These are phyloP conservation scores for Lepilemur septentrionalis DNA, from an alignment of 2,797 vertebrate genomes.

Conservation along the genomic window DNA sequence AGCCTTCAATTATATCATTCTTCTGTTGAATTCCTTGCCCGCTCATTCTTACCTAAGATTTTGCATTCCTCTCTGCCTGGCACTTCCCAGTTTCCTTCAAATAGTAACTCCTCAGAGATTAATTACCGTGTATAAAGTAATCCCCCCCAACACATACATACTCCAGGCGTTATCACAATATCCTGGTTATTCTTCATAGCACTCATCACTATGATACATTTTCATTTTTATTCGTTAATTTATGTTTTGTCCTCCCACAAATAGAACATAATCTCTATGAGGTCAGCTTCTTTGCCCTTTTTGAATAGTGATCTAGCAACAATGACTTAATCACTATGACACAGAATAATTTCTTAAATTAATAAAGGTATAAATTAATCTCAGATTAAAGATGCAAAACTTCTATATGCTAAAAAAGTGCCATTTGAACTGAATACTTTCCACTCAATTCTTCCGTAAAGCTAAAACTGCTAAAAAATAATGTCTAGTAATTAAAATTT, in stretches of 20 bases:
- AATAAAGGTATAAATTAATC: not conserved
- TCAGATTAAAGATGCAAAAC: not conserved
- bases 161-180: not conserved
- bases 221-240: not conserved
- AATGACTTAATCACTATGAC: not conserved
- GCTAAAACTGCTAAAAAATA: not conserved
- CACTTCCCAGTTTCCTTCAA: not conserved
- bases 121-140: not conserved
- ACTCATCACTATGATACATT: not conserved
- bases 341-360: not conserved
- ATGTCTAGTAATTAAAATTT: not conserved
- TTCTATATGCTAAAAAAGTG: not conserved
- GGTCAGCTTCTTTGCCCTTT: not conserved
- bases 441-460: not conserved
- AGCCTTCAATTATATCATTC: not conserved
- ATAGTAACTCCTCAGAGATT: not conserved
- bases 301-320: not conserved
- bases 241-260: not conserved
- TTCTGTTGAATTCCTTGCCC: not conserved
- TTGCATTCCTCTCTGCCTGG: not conserved
- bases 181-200: not conserved
- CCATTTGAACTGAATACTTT: not conserved
- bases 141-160: not conserved
- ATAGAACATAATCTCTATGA: not conserved
- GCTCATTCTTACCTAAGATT: not conserved